phyloP scores from a whole-genome alignment of 2,888 invertebrate genomes.

The Amphipoea lucens region DNA sequence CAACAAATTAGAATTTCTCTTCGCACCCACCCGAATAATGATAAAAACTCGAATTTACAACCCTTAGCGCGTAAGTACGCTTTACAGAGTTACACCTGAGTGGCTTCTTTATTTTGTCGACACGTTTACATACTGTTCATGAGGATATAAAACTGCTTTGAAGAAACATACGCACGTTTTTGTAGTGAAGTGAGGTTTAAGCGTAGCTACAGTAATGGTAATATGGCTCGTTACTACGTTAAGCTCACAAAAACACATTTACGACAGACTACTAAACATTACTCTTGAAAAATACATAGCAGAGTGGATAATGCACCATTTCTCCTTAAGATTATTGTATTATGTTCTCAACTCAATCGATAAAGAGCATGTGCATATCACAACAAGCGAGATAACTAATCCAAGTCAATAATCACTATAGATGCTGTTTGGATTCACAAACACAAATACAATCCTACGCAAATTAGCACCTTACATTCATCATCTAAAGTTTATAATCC shows the following conservation, averaged over 20 bases:
- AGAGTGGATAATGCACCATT: slow-evolving; percentile 13
- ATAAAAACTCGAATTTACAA: slow-evolving; percentile 79
- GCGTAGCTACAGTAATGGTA: slow-evolving; percentile 36
- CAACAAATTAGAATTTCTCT: slow-evolving; percentile 83
- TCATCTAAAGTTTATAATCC: slow-evolving; percentile 60
- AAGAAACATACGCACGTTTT: slow-evolving; percentile 55
- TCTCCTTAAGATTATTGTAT: slow-evolving; percentile 40
- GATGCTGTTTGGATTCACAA: slow-evolving; percentile 67
- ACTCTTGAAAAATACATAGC: slow-evolving; percentile 9
- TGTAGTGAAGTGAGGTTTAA: slow-evolving; percentile 48
- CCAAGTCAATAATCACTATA: slow-evolving; percentile 78
- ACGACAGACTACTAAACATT: slow-evolving; percentile 6
- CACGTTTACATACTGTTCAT: slow-evolving; percentile 74
- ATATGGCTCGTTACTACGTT: slow-evolving; percentile 31
- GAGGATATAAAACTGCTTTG: slow-evolving; percentile 60
- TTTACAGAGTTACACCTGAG: slow-evolving; percentile 79
- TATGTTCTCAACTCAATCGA: slow-evolving; percentile 64
- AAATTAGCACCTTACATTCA: slow-evolving; percentile 59
- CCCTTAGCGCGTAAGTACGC: slow-evolving; percentile 75
- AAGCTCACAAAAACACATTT: slow-evolving; percentile 28
- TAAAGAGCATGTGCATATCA: slow-evolving; percentile 72
- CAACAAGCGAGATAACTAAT: slow-evolving; percentile 76
- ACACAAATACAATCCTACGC: slow-evolving; percentile 47
- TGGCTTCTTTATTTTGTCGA: slow-evolving; percentile 79
- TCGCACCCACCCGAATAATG: slow-evolving; percentile 74